Evolutionary conservation across 2,113 vertebrate genomes (phyloP).

Genomic region (mouse (Mus musculus)): DNA sequence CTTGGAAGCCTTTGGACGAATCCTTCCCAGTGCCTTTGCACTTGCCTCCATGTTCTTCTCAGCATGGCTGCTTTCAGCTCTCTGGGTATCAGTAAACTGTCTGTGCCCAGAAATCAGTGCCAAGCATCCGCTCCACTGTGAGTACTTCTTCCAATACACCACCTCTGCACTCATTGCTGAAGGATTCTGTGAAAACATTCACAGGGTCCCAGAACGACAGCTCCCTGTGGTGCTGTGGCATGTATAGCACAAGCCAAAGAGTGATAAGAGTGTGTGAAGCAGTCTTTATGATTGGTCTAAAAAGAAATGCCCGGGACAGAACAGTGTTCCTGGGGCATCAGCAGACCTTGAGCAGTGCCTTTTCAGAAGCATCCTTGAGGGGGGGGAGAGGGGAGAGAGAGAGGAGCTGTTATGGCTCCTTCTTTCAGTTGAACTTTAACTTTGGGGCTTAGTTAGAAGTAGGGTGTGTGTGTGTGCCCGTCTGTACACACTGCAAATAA

Average conservation of each 20-base stretch:
- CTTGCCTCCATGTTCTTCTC: background rate
- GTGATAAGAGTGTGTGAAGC: background rate
- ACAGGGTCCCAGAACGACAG: background rate
- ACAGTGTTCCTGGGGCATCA: background rate
- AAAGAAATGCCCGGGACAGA: background rate
- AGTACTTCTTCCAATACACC: background rate
- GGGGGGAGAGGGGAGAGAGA: slow-evolving; percentile 8
- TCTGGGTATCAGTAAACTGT: background rate
- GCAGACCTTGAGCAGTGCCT: background rate
- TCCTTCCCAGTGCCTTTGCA: background rate
- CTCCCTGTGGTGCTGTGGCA: background rate
- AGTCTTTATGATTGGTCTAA: slow-evolving; percentile 40
- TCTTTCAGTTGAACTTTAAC: background rate
- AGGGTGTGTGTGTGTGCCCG: background rate
- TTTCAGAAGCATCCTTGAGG: slow-evolving; percentile 7
- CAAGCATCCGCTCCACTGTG: background rate
- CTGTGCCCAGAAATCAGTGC: background rate
- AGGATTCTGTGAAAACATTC: background rate
- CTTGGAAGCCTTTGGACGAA: background rate
- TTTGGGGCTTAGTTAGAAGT: background rate
- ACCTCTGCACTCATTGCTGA: background rate
- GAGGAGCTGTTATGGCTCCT: background rate
- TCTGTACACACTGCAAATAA: background rate
- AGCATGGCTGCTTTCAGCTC: background rate
- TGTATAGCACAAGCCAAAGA: background rate